Conservation (phyloP, 2,113 vertebrate species). For the Pithys albifrons region DNA sequence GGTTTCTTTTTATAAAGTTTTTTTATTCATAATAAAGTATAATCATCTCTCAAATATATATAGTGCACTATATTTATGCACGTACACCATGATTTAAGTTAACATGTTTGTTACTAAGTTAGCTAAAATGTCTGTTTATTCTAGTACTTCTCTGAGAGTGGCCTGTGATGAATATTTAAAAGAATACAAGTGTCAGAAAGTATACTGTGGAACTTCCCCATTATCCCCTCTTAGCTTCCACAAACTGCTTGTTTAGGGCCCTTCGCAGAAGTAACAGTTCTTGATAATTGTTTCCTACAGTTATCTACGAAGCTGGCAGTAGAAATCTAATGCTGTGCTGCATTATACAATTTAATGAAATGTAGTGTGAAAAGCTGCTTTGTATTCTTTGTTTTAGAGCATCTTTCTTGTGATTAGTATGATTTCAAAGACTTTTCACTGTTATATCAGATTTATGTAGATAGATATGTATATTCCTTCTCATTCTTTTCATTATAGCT, state of each 20-base stretch:
- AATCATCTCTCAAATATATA: not conserved
- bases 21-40: not conserved
- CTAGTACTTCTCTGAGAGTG: not conserved
- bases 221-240: not conserved
- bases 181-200: not conserved
- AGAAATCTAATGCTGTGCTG: not conserved
- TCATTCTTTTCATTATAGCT: not conserved
- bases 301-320: not conserved
- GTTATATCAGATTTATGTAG: not conserved
- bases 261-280: not conserved
- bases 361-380: not conserved
- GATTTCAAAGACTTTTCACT: not conserved
- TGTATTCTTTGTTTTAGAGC: not conserved
- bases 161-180: not conserved
- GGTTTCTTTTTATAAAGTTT: not conserved
- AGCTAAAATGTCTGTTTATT: not conserved
- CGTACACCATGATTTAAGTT: not conserved
- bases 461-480: not conserved
- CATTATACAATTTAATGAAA: not conserved
- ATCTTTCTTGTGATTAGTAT: not conserved
- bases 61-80: not conserved
- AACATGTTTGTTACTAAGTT: not conserved
- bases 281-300: not conserved
- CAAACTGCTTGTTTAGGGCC: not conserved
- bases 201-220: not conserved